Evolutionary conservation across 37 sponge, comb jelly and placozoan species (phyloP), one percentile per base, ranked within the genome.

Genomic region (Petrosia ficiformis): DNA sequence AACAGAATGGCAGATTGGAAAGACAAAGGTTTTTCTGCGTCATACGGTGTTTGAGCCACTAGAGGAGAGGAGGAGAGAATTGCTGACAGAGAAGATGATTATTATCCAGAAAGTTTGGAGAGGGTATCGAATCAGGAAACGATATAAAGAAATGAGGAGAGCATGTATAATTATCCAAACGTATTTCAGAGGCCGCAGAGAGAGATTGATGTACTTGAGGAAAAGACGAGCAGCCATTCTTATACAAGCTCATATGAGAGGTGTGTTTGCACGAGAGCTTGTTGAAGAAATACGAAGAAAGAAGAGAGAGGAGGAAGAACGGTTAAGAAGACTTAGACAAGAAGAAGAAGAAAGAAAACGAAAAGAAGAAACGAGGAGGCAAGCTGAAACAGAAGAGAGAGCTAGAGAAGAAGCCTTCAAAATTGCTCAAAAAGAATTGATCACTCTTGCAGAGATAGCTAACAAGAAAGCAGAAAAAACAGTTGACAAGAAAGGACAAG

Each of bases 1-100:
- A 65, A 93, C 97, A 8, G 97, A 96, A 66, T 96, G 97, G 97
- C 94, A 93, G 70, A 87, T 93, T 11, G 97, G 97, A 38, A 93
- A 87, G 57, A 90, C 91, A 1, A 87, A 88, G 77, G 88, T 96
- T 34, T 96, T 96, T 75, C 90, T 96, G 33, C 52, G 91, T 31
- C 76, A 94, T 71, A 90, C 85, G 24, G 94, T 93, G 21, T 96
- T 96, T 84, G 97, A 93, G 42, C 94, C 97, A 28, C 83, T 96
- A 35, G 97, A 96, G 70, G 79, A 83, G 65, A 86, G 58, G 41
- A 68, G 97, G 42, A 86, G 79, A 48, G 61, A 37, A 10, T 59
- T 93, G 8, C 71, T 96, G 26, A 57, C 84, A 14, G 73, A 76
- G 39, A 93, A 91, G 69, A 80, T 93, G 67, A 34, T 96, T 29